A percentile compares a stretch with the other conserved stretches of the same genome.
phyloP scores from a whole-genome alignment of 2,888 invertebrate genomes.

The Scaptomyza polygonia region DNA sequence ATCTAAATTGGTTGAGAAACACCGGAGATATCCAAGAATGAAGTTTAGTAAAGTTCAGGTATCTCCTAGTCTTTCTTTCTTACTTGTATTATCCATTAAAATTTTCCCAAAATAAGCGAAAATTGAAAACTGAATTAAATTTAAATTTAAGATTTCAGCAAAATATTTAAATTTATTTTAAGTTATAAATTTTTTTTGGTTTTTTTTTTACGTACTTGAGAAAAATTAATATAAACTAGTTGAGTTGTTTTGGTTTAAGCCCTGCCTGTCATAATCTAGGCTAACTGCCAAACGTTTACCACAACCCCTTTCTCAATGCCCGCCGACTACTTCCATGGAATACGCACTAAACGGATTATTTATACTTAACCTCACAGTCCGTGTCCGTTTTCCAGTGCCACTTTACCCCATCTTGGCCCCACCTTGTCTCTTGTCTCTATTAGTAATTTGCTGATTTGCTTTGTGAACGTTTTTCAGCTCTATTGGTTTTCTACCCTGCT shows the following conservation, averaged over 20 bases:
- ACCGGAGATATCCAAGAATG: no score
- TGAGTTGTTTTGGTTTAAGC: no score
- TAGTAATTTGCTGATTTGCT: constrained; percentile 35
- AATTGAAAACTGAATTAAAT: no score
- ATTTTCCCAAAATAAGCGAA: no score
- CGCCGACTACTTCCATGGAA: constrained; percentile 21
- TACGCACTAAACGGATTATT: constrained; percentile 77
- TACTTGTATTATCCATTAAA: no score
- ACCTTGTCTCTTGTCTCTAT: neutral
- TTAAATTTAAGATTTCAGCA: no score
- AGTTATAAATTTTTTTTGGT: neutral
- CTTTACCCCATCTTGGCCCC: neutral
- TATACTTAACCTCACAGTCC: constrained; percentile 61
- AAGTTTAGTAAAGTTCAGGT: no score
- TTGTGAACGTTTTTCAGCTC: constrained; percentile 49
- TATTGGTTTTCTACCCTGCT: constrained; percentile 36
- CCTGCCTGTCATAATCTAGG: neutral
- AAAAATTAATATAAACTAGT: no score
- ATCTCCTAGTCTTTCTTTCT: no score
- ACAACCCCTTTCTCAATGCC: neutral
- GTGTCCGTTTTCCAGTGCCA: constrained; percentile 22
- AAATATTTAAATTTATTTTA: no score
- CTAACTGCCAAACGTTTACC: constrained; percentile 1
- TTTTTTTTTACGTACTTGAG: neutral
- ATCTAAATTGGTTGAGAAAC: no score